A percentile compares a stretch with the other conserved stretches of the same genome.
phyloP scores from a whole-genome alignment of 1,140 invertebrate species.

The Magallana gigas region DNA sequence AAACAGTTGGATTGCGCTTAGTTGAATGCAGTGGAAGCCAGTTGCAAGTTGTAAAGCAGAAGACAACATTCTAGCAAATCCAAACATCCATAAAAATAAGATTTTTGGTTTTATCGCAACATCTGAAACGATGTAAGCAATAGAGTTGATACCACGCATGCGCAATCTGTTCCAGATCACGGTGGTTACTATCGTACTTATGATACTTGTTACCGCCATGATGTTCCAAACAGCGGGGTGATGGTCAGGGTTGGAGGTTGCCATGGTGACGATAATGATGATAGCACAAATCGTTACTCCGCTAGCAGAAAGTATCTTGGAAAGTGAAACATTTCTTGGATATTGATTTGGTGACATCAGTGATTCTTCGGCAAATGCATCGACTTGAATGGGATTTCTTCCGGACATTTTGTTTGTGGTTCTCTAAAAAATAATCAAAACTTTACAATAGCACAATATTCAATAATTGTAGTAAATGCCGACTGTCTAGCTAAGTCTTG shows the following conservation, averaged over 20 bases:
- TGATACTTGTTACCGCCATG: background rate
- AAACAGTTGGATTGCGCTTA: background rate
- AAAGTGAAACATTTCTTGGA: background rate
- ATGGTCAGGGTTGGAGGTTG: background rate
- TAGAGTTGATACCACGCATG: background rate
- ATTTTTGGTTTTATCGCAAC: constrained; percentile 1
- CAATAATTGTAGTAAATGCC: too few species aligned
- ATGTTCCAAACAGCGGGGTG: background rate
- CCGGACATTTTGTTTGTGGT: too few species aligned
- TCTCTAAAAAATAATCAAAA: too few species aligned
- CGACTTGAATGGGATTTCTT: too few species aligned
- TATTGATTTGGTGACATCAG: too few species aligned
- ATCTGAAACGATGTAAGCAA: background rate
- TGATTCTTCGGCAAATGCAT: too few species aligned
- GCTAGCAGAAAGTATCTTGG: background rate
- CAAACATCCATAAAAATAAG: constrained; percentile 1
- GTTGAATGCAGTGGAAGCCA: background rate
- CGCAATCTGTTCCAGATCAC: background rate
- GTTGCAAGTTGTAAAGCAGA: background rate
- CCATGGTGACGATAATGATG: background rate
- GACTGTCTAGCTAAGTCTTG: too few species aligned
- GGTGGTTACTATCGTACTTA: background rate
- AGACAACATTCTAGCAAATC: background rate
- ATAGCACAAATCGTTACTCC: background rate
- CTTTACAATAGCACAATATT: too few species aligned